A percentile compares a stretch with the other conserved stretches of the same genome.
These are phyloP conservation scores for Bombyx huttoni DNA, from an alignment of 2,888 invertebrate genomes.

Conservation along the genomic window DNA sequence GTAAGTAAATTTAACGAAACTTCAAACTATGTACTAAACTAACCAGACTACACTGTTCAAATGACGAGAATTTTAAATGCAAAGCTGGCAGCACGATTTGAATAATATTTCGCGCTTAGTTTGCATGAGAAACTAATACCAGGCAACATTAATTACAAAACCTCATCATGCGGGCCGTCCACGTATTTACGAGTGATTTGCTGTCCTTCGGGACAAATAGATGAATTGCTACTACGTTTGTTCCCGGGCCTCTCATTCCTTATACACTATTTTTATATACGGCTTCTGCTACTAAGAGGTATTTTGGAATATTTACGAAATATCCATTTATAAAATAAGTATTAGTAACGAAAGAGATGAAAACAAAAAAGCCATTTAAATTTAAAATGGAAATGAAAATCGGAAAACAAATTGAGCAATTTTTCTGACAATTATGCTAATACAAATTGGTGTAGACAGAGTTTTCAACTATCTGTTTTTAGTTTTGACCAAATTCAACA, in stretches of 20 bases:
- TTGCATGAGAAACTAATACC: conserved; percentile 10
- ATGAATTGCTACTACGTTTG: conserved; percentile 1
- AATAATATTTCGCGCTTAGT: conserved; percentile 7
- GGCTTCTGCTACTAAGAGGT: background rate
- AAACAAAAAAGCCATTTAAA: background rate
- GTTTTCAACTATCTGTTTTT: no score
- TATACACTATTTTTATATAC: background rate
- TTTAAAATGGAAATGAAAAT: no score
- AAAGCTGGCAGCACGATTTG: conserved; percentile 11
- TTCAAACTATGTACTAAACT: background rate
- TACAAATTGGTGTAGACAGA: no score
- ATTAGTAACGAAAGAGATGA: background rate
- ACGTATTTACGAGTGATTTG: conserved; percentile 26
- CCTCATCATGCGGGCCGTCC: conserved; percentile 24
- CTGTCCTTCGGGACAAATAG: conserved; percentile 22
- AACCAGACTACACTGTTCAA: background rate
- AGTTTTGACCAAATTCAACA: background rate
- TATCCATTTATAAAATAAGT: background rate
- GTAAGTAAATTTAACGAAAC: no score
- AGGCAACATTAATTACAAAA: conserved; percentile 23
- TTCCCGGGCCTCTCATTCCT: background rate
- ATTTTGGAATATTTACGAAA: background rate
- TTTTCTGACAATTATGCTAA: no score
- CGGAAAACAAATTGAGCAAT: no score
- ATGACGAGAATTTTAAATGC: conserved; percentile 6